Conservation (phyloP, 2,113 vertebrate species). For the Stercorarius parasiticus region DNA sequence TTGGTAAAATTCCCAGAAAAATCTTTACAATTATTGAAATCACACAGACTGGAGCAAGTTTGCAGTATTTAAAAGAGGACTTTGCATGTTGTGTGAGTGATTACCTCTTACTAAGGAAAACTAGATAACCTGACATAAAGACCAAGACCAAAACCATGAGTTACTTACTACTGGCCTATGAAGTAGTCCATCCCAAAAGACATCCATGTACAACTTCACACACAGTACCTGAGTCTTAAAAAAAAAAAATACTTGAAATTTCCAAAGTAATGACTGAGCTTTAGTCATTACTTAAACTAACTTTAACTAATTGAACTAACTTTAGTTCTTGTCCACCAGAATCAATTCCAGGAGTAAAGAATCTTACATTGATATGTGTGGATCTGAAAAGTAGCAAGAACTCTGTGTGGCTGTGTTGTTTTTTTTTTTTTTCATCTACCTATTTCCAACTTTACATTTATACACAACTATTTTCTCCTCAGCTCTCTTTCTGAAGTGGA, state of each 20-base stretch:
- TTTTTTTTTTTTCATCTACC: not conserved
- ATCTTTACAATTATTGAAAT: not conserved
- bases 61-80: not conserved
- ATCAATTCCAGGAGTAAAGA: not conserved
- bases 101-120: not conserved
- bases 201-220: not conserved
- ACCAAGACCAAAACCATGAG: not conserved
- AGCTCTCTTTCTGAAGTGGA: not conserved
- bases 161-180: not conserved
- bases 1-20: not conserved
- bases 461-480: not conserved
- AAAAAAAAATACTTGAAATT: not conserved
- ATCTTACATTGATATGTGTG: too few relatives aligned
- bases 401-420: not conserved
- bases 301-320: too few relatives aligned
- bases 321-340: not conserved
- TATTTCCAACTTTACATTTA: not conserved
- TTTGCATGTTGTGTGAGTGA: not conserved
- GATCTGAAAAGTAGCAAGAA: not conserved
- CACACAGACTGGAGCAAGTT: not conserved
- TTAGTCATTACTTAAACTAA: not conserved
- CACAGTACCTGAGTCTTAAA: not conserved
- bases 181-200: not conserved
- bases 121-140: not conserved
- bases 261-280: not conserved